phyloP scores from a whole-genome alignment of 2,888 invertebrate genomes.

The Camponotus fellah region DNA sequence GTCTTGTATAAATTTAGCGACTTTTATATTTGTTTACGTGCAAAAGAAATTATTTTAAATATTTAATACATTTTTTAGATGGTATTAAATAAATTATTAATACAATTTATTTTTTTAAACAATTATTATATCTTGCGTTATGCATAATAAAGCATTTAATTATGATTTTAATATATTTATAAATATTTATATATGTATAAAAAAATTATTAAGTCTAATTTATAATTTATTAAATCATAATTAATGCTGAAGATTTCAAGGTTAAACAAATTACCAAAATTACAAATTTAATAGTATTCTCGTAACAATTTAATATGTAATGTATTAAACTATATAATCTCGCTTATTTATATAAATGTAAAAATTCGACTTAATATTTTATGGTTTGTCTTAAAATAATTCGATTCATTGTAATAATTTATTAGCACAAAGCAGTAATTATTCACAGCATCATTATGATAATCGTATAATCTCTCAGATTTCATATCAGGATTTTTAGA shows the following conservation, averaged over 20 bases:
- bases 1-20: neutral
- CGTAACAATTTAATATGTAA: neutral
- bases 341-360: neutral
- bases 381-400: neutral
- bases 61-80: slow-evolving; percentile 6
- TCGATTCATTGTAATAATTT: neutral
- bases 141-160: neutral
- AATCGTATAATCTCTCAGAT: neutral
- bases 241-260: neutral
- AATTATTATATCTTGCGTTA: neutral
- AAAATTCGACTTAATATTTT: slow-evolving; percentile 22
- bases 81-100: neutral
- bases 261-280: neutral
- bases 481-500: neutral
- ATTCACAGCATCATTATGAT: neutral
- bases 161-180: neutral
- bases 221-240: slow-evolving; percentile 1
- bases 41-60: neutral
- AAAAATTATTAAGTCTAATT: neutral
- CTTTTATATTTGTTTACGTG: neutral
- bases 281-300: neutral
- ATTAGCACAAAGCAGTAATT: neutral
- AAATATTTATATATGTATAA: neutral
- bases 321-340: neutral
- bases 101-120: neutral